phyloP scores from a whole-genome alignment of 1,140 invertebrate species.

The Drusus annulatus region DNA sequence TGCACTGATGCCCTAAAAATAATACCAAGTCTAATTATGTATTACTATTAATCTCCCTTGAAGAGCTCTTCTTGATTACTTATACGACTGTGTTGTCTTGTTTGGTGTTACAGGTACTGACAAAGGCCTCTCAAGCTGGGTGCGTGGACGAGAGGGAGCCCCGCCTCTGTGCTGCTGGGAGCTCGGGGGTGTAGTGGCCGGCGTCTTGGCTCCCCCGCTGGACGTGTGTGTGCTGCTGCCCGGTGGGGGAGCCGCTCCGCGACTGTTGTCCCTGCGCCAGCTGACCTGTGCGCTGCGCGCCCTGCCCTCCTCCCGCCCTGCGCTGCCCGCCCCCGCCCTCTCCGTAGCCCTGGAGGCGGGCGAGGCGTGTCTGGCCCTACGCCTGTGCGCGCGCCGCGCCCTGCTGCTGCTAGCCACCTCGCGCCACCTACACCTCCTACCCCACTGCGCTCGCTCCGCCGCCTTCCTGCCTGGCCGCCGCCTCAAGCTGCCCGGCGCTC shows the following conservation, averaged over 20 bases:
- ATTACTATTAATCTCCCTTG: background rate
- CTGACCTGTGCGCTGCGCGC: background rate
- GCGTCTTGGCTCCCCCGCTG: background rate
- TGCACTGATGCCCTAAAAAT: no score
- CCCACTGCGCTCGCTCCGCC: conserved; percentile 64
- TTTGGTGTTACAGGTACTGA: conserved; percentile 22
- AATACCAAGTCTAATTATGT: no score
- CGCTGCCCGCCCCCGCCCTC: background rate
- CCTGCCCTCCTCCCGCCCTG: conserved; percentile 1
- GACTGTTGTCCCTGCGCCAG: background rate
- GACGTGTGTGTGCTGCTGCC: conserved; percentile 12
- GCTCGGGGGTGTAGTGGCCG: background rate
- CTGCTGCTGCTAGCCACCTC: conserved; percentile 77
- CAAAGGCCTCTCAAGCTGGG: conserved; percentile 7
- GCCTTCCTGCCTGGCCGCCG: conserved; percentile 76
- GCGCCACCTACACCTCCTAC: conserved; percentile 72
- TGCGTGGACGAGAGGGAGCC: background rate
- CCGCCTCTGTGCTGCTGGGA: background rate
- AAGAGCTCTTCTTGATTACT: background rate
- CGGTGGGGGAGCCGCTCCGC: background rate
- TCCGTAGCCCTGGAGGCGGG: background rate
- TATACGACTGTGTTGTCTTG: background rate
- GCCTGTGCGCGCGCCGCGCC: conserved; percentile 57
- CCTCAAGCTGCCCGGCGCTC: conserved; percentile 66
- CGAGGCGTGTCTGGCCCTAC: background rate